These are phyloP conservation scores for Sapajus apella DNA, from an alignment of 2,113 vertebrate species.

Conservation along the genomic window DNA sequence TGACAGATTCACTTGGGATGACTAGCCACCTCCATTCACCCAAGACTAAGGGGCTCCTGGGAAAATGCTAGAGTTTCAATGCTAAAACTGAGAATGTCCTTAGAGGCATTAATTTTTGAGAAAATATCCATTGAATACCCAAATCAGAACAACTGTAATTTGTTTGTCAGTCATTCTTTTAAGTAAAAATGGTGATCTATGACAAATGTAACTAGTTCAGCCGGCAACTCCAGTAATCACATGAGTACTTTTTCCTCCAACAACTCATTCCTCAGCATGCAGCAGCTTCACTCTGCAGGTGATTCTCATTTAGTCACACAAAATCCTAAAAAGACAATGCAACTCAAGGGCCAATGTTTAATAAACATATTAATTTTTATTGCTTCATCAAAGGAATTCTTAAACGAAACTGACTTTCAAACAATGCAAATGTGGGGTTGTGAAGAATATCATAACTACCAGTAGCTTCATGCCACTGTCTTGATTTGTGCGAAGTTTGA, in stretches of 20 bases:
- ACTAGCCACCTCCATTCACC: not conserved
- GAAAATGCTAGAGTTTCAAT: not conserved
- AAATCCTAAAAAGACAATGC: conserved; percentile 30
- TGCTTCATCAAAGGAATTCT: not conserved
- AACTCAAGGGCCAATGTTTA: not conserved
- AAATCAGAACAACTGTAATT: not conserved
- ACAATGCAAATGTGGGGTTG: not conserved
- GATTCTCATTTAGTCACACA: not conserved
- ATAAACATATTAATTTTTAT: conserved; percentile 22
- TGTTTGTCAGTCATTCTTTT: not conserved
- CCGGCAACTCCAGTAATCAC: not conserved
- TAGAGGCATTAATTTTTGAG: not conserved
- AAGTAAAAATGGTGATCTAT: not conserved
- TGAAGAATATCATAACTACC: not conserved
- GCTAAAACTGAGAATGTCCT: not conserved
- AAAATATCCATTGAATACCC: not conserved
- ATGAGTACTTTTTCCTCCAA: not conserved
- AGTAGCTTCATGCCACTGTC: not conserved
- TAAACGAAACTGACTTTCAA: not conserved
- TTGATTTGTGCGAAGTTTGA: not conserved
- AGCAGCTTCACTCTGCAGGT: not conserved
- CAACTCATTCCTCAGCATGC: not conserved
- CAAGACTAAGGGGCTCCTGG: not conserved
- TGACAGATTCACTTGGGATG: not conserved
- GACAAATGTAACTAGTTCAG: not conserved